These are phyloP conservation scores for Diprion similis DNA, from an alignment of 1,140 invertebrate species.

Conservation along the genomic window DNA sequence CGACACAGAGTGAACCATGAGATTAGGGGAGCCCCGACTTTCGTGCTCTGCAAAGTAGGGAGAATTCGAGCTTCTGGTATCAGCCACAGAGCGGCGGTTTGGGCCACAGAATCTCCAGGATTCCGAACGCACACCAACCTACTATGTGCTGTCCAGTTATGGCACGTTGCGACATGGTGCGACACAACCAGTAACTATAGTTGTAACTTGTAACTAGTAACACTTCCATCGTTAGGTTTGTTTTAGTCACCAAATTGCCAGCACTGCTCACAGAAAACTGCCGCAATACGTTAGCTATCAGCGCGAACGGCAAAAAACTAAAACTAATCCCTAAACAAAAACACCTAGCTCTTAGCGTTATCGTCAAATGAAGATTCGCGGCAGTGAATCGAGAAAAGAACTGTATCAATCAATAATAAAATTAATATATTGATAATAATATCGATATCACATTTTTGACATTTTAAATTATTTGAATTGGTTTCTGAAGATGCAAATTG, in stretches of 20 bases:
- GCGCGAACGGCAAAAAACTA: not conserved
- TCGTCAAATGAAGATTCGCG: not conserved
- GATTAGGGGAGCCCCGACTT: not conserved
- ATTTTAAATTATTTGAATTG: too few species aligned
- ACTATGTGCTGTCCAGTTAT: not conserved
- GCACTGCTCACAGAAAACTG: not conserved
- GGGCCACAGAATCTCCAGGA: too few species aligned
- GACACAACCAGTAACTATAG: not conserved
- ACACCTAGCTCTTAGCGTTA: not conserved
- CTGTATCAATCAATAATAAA: too few species aligned
- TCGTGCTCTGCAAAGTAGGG: too few species aligned
- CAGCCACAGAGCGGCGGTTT: too few species aligned
- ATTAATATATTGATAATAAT: too few species aligned
- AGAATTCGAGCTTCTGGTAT: too few species aligned
- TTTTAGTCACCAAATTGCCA: not conserved
- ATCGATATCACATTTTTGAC: too few species aligned
- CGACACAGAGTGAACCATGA: not conserved
- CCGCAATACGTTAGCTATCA: slow-evolving; percentile 5
- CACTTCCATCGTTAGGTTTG: not conserved
- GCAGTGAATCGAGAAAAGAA: too few species aligned
- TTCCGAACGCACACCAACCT: not conserved
- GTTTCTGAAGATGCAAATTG: too few species aligned
- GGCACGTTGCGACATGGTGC: slow-evolving; percentile 3
- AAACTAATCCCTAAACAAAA: not conserved
- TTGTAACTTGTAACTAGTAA: not conserved